Percentiles rank a stretch among this genome's conserved stretches.
These are phyloP conservation scores for Hemaris fuciformis DNA, from an alignment of 2,888 invertebrate genomes.

Conservation along the genomic window DNA sequence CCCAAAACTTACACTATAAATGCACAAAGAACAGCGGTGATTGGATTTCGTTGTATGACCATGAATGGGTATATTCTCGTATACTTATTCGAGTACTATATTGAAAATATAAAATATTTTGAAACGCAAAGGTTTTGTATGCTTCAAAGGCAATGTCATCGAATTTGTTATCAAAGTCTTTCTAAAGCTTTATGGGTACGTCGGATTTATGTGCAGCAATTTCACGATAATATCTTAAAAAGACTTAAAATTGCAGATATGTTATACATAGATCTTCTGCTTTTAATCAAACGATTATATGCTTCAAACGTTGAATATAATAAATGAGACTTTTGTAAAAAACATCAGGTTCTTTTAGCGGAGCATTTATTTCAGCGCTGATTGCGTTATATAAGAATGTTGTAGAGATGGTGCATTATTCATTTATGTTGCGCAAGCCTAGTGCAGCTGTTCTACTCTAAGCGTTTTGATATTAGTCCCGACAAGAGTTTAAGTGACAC, in stretches of 20 bases:
- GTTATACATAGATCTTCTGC: too few species aligned
- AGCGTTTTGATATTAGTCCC: neutral
- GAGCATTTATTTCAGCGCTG: neutral
- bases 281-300: neutral
- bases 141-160: neutral
- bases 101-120: neutral
- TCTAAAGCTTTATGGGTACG: neutral
- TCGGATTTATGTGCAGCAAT: neutral
- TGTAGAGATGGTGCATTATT: neutral
- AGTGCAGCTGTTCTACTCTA: neutral
- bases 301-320: neutral
- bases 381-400: neutral
- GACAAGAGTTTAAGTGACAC: neutral
- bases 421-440: neutral
- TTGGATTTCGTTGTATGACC: neutral
- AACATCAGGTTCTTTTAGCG: neutral
- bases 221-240: too few species aligned
- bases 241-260: too few species aligned
- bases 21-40: neutral
- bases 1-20: constrained; percentile 19
- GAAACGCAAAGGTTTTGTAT: neutral
- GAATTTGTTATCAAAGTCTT: neutral
- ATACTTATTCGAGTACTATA: neutral
- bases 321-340: neutral
- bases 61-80: neutral